These are phyloP conservation scores for Amphiprion clarkii DNA, from an alignment of 2,797 vertebrate genomes.

Conservation along the genomic window DNA sequence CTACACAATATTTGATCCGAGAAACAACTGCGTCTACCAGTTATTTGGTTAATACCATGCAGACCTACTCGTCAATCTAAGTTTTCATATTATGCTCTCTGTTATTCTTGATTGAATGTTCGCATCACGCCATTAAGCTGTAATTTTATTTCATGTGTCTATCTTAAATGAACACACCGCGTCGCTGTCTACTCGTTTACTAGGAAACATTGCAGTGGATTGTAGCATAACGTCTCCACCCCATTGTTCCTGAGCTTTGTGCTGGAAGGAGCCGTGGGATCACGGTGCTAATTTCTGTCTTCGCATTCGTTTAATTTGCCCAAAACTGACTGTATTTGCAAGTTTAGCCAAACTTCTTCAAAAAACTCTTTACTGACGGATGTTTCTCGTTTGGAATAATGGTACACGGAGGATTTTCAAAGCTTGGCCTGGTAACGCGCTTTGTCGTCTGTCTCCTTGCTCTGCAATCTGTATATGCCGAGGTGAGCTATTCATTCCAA, in stretches of 20 bases:
- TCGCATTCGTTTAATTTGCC: neutral
- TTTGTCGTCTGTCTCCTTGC: neutral
- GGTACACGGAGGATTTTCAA: conserved; percentile 23
- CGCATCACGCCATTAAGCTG: too few relatives aligned
- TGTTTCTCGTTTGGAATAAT: conserved; percentile 18
- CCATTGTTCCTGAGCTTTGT: conserved; percentile 26
- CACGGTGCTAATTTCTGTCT: neutral
- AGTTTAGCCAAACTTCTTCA: fast-evolving
- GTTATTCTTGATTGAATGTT: too few relatives aligned
- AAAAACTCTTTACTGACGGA: neutral
- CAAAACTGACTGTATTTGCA: neutral
- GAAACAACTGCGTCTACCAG: too few relatives aligned
- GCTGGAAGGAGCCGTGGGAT: neutral
- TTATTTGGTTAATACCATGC: too few relatives aligned
- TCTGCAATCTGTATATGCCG: conserved; percentile 15
- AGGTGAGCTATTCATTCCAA: conserved; percentile 57
- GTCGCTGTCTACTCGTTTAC: conserved; percentile 39
- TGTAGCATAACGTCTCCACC: conserved; percentile 28
- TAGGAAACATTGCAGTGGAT: neutral
- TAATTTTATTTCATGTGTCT: neutral
- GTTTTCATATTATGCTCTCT: too few relatives aligned
- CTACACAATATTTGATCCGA: too few relatives aligned
- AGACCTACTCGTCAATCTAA: too few relatives aligned
- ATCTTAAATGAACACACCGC: conserved; percentile 16
- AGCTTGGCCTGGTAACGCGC: neutral